Evolutionary conservation across 2,888 invertebrate species (phyloP).

Genomic region (Psylliodes chrysocephalus): DNA sequence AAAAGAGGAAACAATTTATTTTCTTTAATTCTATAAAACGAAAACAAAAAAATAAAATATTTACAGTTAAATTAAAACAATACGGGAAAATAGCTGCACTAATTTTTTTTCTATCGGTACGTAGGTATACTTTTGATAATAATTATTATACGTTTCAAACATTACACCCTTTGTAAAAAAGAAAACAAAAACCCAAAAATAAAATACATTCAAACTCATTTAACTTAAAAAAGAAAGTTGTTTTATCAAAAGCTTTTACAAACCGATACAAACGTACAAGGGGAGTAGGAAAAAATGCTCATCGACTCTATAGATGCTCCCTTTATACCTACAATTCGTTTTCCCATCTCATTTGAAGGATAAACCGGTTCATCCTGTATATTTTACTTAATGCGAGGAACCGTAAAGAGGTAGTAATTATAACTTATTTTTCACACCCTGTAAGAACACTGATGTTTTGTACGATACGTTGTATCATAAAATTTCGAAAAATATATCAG

Average conservation of each 20-base stretch:
- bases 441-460: background rate
- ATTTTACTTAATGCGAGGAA: constrained; percentile 11
- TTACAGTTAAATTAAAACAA: constrained; percentile 32
- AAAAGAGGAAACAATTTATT: constrained; percentile 20
- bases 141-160: no score
- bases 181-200: no score
- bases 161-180: no score
- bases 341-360: background rate
- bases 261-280: no score
- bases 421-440: background rate
- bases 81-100: constrained; percentile 31
- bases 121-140: no score
- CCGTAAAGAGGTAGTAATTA: constrained; percentile 21
- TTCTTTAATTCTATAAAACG: constrained; percentile 10
- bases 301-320: background rate
- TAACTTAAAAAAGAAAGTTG: no score
- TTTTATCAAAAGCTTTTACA: no score
- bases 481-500: background rate
- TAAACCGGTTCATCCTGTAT: constrained; percentile 8
- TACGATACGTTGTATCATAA: background rate
- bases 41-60: constrained; percentile 33
- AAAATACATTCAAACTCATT: no score
- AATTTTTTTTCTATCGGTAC: no score
- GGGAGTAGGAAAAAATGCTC: no score
- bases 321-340: background rate